Evolutionary conservation across 2,797 vertebrate species (phyloP), one percentile per base, ranked within the genome.

Genomic region (Dipus sagitta): DNA sequence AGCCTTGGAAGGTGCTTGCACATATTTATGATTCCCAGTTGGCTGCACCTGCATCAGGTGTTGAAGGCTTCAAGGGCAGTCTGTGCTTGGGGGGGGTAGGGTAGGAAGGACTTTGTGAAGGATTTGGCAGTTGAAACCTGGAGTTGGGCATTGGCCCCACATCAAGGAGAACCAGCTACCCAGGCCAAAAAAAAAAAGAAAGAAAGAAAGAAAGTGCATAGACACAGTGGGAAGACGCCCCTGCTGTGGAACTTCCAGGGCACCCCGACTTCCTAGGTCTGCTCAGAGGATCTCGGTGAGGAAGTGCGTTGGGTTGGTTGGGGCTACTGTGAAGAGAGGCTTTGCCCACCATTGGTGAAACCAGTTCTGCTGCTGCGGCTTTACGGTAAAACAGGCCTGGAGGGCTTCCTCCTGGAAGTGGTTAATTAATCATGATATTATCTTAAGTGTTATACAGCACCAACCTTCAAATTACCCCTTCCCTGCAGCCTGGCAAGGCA

Each of bases 381-480:
- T 79, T 72, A 62, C 65, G 72, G 84, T 90, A 84, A 96, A 95
- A 95, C 28, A 88, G 86, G 86, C 93, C 95, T 91, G 65, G 54
- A 97, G 95, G 92, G 94, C 94, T 95, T 97, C 90, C 92, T 94
- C 24, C 75, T 93, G 90, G 95, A 95, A 96, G 94, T 94, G 80
- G 93, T 84, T 95, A 96, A 93, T 97, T 95, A 96, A 96, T 96
- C 42, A 81, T 94, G 85, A 85, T 91, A 95, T 82, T 91, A 96
- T 93, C 85, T 90, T 97, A 90, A 92, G 68, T 95, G 94, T 96
- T 95, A 92, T 86, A 96, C 34, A 93, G 94, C 79, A 91, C 74
- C 80, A 90, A 65, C 86, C 86, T 68, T 75, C 93, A 91, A 95
- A 95, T 95, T 86, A 71, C 26, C 68, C 76, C 83, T 67, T 67